phyloP scores from a whole-genome alignment of 2,888 invertebrate genomes.

The Drosophila kambysellisi region DNA sequence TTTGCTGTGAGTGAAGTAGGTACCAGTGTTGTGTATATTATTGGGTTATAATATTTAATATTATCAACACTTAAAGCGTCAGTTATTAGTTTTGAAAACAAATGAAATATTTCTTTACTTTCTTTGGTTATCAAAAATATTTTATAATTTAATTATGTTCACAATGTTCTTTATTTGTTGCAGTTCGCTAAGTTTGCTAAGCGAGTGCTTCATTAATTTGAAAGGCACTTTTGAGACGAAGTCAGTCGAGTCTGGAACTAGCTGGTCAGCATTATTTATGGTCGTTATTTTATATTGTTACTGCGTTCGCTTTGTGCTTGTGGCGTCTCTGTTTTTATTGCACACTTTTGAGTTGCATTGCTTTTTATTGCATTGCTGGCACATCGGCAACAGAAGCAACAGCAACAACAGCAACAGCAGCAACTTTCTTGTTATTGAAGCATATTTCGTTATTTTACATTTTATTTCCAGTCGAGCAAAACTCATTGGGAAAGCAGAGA shows the following conservation, averaged over 20 bases:
- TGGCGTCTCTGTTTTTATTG: constrained; percentile 21
- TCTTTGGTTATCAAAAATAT: neutral
- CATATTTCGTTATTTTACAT: constrained; percentile 69
- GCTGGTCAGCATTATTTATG: constrained; percentile 45
- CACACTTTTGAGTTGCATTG: constrained; percentile 56
- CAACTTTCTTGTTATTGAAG: constrained; percentile 39
- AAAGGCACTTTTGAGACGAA: constrained; percentile 18
- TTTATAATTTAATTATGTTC: neutral
- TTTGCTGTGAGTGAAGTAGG: neutral
- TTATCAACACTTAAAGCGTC: neutral
- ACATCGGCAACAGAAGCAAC: constrained; percentile 17
- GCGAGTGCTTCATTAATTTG: neutral
- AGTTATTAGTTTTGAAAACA: neutral
- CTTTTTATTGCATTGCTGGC: constrained; percentile 56
- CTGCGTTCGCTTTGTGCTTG: constrained; percentile 26
- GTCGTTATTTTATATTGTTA: constrained; percentile 55
- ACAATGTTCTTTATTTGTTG: neutral
- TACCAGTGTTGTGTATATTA: no score
- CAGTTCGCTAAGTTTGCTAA: neutral
- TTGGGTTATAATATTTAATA: no score
- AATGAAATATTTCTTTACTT: neutral
- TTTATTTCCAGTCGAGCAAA: constrained; percentile 64
- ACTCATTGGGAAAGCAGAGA: constrained; percentile 48
- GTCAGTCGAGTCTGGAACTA: constrained; percentile 16
- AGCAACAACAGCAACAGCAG: constrained; percentile 12